Evolutionary conservation across 2,888 invertebrate genomes (phyloP).

Genomic region (Pedicia rivosa): DNA sequence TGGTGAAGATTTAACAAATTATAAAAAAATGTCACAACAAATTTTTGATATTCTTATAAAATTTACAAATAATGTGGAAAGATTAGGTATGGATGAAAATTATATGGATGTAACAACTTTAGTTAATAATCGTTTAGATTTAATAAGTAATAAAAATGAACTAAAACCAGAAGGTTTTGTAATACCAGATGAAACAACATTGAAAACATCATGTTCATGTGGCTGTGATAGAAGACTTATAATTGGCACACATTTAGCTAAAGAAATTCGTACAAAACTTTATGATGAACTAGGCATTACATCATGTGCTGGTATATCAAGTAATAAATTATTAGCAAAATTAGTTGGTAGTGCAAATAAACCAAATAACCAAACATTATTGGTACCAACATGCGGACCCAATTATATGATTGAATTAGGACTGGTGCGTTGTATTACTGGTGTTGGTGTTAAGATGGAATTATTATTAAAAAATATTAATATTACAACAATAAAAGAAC

Average conservation of each 20-base stretch:
- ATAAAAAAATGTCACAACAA: constrained; percentile 61
- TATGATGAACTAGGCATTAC: constrained; percentile 53
- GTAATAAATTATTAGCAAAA: constrained; percentile 73
- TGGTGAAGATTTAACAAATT: constrained; percentile 70
- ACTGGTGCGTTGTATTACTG: constrained; percentile 48
- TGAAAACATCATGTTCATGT: constrained; percentile 46
- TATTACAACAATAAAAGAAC: constrained; percentile 47
- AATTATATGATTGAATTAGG: constrained; percentile 48
- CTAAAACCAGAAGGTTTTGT: constrained; percentile 32
- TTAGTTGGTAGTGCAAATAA: constrained; percentile 55
- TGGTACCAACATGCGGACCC: constrained; percentile 51
- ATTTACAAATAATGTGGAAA: constrained; percentile 59
- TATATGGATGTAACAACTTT: constrained; percentile 62
- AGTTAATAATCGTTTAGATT: constrained; percentile 31
- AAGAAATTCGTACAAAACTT: constrained; percentile 56
- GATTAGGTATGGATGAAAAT: constrained; percentile 74
- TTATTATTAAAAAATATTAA: constrained; percentile 47
- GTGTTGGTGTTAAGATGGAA: constrained; percentile 56
- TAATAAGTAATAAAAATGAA: constrained; percentile 3
- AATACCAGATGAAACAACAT: constrained; percentile 38
- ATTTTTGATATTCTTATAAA: constrained; percentile 53
- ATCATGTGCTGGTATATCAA: constrained; percentile 66
- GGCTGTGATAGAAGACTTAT: constrained; percentile 55
- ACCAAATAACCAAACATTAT: constrained; percentile 67
- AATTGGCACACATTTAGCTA: constrained; percentile 56